Evolutionary conservation across 2,113 vertebrate species (phyloP).

Genomic region (Python bivittatus): DNA sequence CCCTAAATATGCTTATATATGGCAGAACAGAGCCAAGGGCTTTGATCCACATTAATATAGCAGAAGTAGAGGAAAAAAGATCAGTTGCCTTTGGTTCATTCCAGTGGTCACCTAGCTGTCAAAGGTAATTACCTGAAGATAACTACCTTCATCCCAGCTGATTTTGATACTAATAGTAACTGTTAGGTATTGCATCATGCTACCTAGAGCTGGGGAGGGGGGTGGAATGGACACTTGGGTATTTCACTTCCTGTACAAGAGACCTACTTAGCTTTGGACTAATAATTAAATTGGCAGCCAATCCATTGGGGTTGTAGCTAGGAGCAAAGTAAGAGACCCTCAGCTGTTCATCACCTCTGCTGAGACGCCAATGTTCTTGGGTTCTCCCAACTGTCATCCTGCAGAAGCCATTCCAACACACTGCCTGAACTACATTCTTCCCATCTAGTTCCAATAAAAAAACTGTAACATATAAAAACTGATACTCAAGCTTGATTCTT

Average conservation of each 20-base stretch:
- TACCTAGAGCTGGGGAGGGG: background rate
- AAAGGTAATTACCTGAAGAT: background rate
- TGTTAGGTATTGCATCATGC: background rate
- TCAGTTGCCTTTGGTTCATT: background rate
- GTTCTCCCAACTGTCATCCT: background rate
- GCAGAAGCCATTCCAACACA: background rate
- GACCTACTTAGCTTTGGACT: background rate
- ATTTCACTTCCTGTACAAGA: background rate
- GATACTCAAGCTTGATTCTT: background rate
- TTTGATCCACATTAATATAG: background rate
- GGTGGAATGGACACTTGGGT: background rate
- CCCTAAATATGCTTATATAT: background rate
- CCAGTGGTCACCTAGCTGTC: background rate
- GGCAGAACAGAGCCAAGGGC: background rate
- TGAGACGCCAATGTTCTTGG: background rate
- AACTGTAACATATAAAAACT: background rate
- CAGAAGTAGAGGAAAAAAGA: background rate
- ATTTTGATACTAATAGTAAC: background rate
- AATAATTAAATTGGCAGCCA: background rate
- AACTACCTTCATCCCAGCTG: background rate
- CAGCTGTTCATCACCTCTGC: background rate
- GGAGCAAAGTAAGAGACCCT: background rate
- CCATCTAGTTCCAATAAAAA: background rate
- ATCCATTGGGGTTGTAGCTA: background rate
- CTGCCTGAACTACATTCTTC: background rate